These are phyloP conservation scores for Morus bassanus DNA, from an alignment of 2,797 vertebrate species.

Conservation along the genomic window DNA sequence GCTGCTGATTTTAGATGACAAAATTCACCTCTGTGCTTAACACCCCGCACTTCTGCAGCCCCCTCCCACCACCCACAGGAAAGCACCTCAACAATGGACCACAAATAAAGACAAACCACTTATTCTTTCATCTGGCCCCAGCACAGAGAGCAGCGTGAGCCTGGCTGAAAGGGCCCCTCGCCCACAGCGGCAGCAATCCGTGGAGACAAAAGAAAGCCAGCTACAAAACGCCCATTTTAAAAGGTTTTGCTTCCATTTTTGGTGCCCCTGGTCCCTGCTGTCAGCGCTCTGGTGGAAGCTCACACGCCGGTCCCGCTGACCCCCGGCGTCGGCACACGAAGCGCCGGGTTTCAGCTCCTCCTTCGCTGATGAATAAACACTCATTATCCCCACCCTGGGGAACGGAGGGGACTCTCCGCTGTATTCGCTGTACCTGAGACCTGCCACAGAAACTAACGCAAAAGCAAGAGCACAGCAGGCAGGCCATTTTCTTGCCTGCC, in stretches of 20 bases:
- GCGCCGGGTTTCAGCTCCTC: background rate
- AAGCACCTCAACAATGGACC: background rate
- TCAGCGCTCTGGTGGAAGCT: background rate
- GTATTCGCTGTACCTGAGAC: background rate
- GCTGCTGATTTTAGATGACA: background rate
- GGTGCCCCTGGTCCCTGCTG: background rate
- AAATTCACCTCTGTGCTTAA: background rate
- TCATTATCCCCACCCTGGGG: too few species aligned
- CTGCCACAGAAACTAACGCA: fast-evolving
- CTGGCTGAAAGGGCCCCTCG: background rate
- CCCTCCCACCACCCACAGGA: background rate
- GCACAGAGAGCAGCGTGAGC: background rate
- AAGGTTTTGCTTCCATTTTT: background rate
- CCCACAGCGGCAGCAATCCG: background rate
- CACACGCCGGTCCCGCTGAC: background rate
- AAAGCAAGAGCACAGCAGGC: background rate
- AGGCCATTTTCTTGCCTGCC: fast-evolving
- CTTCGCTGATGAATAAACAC: background rate
- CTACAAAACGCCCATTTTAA: background rate
- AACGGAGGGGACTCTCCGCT: fast-evolving
- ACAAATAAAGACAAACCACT: background rate
- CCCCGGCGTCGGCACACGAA: fast-evolving
- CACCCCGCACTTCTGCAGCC: background rate
- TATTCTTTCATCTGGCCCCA: background rate
- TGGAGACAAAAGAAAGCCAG: background rate